Evolutionary conservation across 92 coral and sea anemone genomes (phyloP), one percentile per base, ranked within the genome.

Genomic region (Actinostola sp.): DNA sequence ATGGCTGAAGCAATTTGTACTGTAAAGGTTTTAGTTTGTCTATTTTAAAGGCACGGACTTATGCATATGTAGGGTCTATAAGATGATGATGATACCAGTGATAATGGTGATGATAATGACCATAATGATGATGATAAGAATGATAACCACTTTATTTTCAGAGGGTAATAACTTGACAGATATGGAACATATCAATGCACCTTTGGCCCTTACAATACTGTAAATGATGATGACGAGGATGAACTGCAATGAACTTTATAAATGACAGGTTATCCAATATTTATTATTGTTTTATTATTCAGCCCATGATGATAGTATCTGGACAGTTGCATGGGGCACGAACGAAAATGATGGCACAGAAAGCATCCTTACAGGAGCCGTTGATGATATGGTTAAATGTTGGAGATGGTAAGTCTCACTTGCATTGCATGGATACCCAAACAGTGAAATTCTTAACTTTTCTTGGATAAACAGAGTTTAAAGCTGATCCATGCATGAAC

Each of bases 311-410:
- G 98, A 94, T 75, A 94, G 98, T 49, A 94, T 94, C 58, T 94
- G 98, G 98, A 88, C 97, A 27, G 98, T 94, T 8, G 92, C 98
- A 16, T 94, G 98, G 98, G 87, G 94, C 60, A 91, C 98, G 42
- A 94, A 89, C 70, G 97, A 91, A 49, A 90, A 51, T 42, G 98
- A 94, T 65, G 93, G 93, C n/a, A 73, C 83, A 54, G 98, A 94
- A 44, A 94, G 79, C 68, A 65, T 94, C 1, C 73, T 94, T 23
- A 94, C 92, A 19, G 98, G 98, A 51, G 96, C 98, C 20, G 98
- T 94, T 32, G 98, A 94, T 78, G 97, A 94, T 53, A 83, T 94
- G 89, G 98, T 94, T 16, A 94, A 91, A 66, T 91, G 97, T 68
- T 94, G 98, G 98, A 76, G 91, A 88, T 94, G 98, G 98, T 94